Conservation (phyloP, 2,888 invertebrate genomes). For the Hesperia comma region DNA sequence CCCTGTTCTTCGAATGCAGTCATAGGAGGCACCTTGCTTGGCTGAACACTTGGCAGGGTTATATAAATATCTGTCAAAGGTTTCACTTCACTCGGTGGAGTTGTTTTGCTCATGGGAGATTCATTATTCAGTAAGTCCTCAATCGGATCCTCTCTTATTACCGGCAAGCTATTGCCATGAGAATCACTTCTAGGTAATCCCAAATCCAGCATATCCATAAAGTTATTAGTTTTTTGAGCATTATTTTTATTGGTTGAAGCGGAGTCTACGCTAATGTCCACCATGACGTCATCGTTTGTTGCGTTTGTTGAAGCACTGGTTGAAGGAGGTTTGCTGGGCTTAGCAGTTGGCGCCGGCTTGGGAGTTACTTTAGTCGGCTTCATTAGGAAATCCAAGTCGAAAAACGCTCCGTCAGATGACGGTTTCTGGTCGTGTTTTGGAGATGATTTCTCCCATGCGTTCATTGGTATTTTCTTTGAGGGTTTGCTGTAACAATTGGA, state of each 20-base stretch:
- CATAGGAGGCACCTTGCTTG: conserved; percentile 87
- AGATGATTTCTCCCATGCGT: conserved; percentile 76
- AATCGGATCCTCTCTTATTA: conserved; percentile 51
- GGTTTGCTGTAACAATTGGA: conserved; percentile 69
- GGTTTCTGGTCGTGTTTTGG: conserved; percentile 58
- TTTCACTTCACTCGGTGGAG: conserved; percentile 54
- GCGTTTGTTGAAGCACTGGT: conserved; percentile 55
- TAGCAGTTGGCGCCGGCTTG: conserved; percentile 40
- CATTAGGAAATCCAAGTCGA: conserved; percentile 81
- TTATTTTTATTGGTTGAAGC: conserved; percentile 48
- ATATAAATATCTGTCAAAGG: conserved; percentile 87
- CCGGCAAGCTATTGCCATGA: conserved; percentile 50
- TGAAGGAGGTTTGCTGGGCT: conserved; percentile 42
- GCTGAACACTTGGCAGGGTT: conserved; percentile 89
- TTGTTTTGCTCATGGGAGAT: conserved; percentile 30
- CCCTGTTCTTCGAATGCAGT: conserved; percentile 89
- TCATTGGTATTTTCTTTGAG: conserved; percentile 86
- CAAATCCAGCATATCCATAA: conserved; percentile 63
- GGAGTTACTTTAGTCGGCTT: conserved; percentile 60
- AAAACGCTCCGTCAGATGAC: conserved; percentile 56
- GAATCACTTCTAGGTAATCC: conserved; percentile 48
- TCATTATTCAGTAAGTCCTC: conserved; percentile 51
- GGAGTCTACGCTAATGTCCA: conserved; percentile 80
- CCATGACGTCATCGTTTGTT: conserved; percentile 80
- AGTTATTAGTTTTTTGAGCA: conserved; percentile 45